These are phyloP conservation scores for Polyommatus icarus DNA, from an alignment of 2,888 invertebrate genomes.

Conservation along the genomic window DNA sequence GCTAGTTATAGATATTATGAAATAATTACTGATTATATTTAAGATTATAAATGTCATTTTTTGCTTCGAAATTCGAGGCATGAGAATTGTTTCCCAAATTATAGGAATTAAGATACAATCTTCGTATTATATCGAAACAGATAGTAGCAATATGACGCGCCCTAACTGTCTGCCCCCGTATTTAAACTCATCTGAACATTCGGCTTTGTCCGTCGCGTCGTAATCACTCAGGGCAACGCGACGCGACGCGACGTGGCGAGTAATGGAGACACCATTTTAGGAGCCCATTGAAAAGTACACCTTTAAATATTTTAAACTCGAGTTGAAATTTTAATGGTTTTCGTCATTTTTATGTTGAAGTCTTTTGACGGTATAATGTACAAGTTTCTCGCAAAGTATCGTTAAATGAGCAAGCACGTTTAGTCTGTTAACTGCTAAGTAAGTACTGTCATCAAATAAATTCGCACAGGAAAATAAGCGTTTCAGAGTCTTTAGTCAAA, in stretches of 20 bases:
- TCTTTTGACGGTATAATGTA: background rate
- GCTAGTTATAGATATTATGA: too few relatives aligned
- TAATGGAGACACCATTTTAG: conserved; percentile 40
- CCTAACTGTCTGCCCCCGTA: conserved; percentile 43
- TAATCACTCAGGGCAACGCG: conserved; percentile 67
- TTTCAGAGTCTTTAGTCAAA: too few relatives aligned
- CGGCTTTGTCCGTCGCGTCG: conserved; percentile 72
- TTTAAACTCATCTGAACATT: conserved; percentile 73
- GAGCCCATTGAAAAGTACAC: conserved; percentile 46
- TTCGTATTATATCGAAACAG: too few relatives aligned
- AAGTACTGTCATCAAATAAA: background rate
- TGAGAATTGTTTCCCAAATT: too few relatives aligned
- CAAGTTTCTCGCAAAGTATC: background rate
- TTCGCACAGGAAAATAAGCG: background rate
- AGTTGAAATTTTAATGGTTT: conserved; percentile 28
- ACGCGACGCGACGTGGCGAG: conserved; percentile 33
- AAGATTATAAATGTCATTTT: too few relatives aligned
- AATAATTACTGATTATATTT: too few relatives aligned
- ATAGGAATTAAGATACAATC: too few relatives aligned
- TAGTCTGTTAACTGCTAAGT: background rate
- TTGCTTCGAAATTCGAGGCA: too few relatives aligned
- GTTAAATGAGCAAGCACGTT: background rate
- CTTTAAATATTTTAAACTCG: conserved; percentile 47
- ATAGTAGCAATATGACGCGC: background rate
- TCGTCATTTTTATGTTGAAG: conserved; percentile 10